Evolutionary conservation across 2,888 invertebrate species (phyloP).

Genomic region (Plemyria rubiginata): DNA sequence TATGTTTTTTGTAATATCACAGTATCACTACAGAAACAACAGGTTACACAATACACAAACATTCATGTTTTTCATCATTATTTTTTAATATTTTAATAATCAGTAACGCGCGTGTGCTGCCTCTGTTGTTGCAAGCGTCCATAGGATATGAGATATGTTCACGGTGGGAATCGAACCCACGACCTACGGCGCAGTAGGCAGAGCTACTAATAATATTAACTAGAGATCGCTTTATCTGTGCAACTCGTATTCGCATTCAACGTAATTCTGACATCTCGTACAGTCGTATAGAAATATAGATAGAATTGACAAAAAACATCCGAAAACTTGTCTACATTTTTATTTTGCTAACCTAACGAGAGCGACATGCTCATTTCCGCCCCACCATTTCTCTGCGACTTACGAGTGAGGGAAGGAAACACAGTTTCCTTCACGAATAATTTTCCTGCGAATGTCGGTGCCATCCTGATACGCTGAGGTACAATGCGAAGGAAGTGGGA

Average conservation of each 20-base stretch:
- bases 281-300: too few species aligned
- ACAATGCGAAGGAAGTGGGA: neutral
- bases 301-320: conserved; percentile 3
- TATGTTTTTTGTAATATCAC: conserved; percentile 20
- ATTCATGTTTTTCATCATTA: neutral
- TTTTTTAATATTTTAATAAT: too few species aligned
- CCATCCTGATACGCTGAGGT: neutral
- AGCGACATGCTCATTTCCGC: conserved; percentile 25
- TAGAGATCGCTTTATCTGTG: too few species aligned
- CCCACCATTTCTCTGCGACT: conserved; percentile 20
- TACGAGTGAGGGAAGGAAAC: conserved; percentile 28
- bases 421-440: conserved; percentile 23
- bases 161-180: too few species aligned
- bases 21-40: conserved; percentile 18
- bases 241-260: too few species aligned
- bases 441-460: conserved; percentile 13
- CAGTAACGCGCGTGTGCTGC: too few species aligned
- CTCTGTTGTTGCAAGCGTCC: too few species aligned
- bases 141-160: too few species aligned
- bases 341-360: conserved; percentile 12
- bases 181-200: too few species aligned
- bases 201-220: too few species aligned
- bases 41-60: conserved; percentile 10
- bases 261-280: too few species aligned
- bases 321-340: conserved; percentile 5